phyloP scores from a whole-genome alignment of 2,113 vertebrate species.

The Phoenicopterus ruber region DNA sequence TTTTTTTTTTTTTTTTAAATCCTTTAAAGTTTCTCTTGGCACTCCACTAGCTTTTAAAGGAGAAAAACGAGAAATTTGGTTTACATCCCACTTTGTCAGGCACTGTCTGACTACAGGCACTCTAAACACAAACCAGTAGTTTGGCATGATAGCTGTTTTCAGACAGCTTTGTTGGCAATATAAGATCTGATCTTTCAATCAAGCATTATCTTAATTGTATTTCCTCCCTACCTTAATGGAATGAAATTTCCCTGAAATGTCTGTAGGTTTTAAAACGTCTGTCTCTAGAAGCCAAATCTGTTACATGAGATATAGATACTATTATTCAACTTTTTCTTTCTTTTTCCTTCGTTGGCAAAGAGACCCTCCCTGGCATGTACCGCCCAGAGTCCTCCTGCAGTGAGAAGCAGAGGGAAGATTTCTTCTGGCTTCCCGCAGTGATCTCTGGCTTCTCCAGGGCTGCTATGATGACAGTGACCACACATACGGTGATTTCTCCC shows the following conservation, averaged over 20 bases:
- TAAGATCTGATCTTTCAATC: neutral
- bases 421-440: fast-evolving
- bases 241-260: neutral
- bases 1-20: neutral
- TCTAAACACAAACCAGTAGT: neutral
- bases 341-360: neutral
- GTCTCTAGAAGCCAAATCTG: neutral
- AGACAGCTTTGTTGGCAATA: neutral
- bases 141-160: neutral
- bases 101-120: neutral
- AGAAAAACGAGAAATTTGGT: neutral
- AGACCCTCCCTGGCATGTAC: neutral
- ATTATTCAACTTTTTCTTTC: neutral
- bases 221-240: neutral
- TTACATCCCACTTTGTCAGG: neutral
- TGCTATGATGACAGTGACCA: fast-evolving
- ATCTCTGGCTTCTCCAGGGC: neutral
- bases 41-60: neutral
- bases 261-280: neutral
- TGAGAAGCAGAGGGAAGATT: neutral
- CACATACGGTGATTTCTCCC: fast-evolving
- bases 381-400: neutral
- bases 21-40: neutral
- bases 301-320: neutral
- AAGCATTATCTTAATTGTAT: neutral